These are phyloP conservation scores for Epicampocera succincta DNA, from an alignment of 2,888 invertebrate species.

Conservation along the genomic window DNA sequence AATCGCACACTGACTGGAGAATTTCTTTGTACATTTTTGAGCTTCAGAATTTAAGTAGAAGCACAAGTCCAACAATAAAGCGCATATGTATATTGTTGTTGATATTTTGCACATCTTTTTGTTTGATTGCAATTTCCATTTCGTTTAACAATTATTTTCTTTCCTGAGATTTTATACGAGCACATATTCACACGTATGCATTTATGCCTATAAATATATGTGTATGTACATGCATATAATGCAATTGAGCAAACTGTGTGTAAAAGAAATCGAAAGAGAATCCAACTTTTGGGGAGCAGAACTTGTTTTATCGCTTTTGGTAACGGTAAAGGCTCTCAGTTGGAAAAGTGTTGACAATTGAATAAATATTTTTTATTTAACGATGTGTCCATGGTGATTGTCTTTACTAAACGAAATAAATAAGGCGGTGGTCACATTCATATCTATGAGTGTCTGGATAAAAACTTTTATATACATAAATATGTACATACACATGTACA, in stretches of 20 bases:
- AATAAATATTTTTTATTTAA: too few species aligned
- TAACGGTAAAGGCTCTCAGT: too few species aligned
- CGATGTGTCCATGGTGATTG: too few species aligned
- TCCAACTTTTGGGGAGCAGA: too few species aligned
- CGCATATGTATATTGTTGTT: constrained; percentile 31
- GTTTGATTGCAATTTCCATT: constrained; percentile 51
- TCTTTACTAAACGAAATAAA: too few species aligned
- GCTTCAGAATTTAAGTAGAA: constrained; percentile 38
- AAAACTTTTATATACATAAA: too few species aligned
- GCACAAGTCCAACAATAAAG: constrained; percentile 24
- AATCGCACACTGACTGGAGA: constrained; percentile 69
- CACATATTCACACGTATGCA: not conserved
- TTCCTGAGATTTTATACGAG: constrained; percentile 5
- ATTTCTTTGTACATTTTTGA: constrained; percentile 53
- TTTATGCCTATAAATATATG: too few species aligned
- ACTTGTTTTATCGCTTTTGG: not conserved
- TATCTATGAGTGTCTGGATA: too few species aligned
- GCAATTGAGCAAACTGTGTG: constrained; percentile 2
- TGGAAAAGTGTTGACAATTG: too few species aligned
- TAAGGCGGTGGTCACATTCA: too few species aligned
- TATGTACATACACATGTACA: too few species aligned
- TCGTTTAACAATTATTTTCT: constrained; percentile 21
- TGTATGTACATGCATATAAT: not conserved
- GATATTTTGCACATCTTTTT: constrained; percentile 39
- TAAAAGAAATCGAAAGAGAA: too few species aligned